phyloP scores from a whole-genome alignment of 2,888 invertebrate genomes.

The Pseudanteris insignis region DNA sequence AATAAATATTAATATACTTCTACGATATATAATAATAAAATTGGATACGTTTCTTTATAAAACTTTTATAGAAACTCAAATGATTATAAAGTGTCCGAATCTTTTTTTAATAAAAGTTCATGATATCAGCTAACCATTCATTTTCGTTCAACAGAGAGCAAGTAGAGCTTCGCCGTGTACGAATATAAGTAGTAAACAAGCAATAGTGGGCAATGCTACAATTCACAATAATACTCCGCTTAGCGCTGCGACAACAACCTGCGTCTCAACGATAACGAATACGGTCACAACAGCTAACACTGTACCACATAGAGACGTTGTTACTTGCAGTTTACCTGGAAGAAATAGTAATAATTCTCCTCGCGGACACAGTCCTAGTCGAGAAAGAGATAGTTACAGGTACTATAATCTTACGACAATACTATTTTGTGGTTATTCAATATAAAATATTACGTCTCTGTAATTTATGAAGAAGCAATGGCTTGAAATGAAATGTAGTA shows the following conservation, averaged over 20 bases:
- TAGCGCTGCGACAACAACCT: constrained; percentile 63
- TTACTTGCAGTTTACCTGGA: constrained; percentile 66
- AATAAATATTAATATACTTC: too few species aligned
- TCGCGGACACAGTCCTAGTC: constrained; percentile 79
- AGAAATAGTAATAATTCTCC: constrained; percentile 78
- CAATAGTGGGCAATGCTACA: constrained; percentile 54
- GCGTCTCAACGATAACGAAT: constrained; percentile 65
- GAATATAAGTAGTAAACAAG: constrained; percentile 59
- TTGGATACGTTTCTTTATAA: too few species aligned
- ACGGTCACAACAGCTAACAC: constrained; percentile 67
- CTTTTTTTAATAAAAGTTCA: constrained; percentile 3
- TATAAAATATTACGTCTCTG: too few species aligned
- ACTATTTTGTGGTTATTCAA: too few species aligned
- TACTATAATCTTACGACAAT: constrained; percentile 57
- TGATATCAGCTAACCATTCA: constrained; percentile 7
- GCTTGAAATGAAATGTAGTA: too few species aligned
- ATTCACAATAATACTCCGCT: constrained; percentile 58
- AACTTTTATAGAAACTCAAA: too few species aligned
- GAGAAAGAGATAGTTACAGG: constrained; percentile 89
- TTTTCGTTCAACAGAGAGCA: constrained; percentile 54
- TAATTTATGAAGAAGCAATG: too few species aligned
- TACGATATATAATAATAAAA: too few species aligned
- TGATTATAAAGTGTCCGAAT: too few species aligned
- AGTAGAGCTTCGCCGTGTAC: constrained; percentile 64
- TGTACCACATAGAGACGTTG: constrained; percentile 67